These are phyloP conservation scores for Podarcis muralis DNA, from an alignment of 2,113 vertebrate genomes.

Conservation along the genomic window DNA sequence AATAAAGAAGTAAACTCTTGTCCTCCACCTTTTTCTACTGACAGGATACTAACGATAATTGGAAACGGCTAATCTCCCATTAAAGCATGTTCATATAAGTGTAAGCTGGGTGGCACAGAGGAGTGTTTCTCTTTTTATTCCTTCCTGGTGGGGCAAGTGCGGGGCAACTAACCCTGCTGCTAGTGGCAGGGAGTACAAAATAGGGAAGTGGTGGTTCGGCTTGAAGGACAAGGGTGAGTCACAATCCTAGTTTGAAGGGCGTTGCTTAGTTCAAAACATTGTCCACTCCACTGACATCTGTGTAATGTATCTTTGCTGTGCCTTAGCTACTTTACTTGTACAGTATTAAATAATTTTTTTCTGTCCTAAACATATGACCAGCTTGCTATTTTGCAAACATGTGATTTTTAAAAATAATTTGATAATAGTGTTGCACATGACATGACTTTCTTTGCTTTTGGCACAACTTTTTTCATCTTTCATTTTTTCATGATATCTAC, in stretches of 20 bases:
- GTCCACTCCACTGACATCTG: neutral
- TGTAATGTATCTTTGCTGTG: neutral
- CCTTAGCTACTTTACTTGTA: no score
- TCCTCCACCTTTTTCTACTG: neutral
- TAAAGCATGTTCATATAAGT: neutral
- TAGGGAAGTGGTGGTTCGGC: neutral
- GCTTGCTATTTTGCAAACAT: neutral
- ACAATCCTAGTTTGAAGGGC: neutral
- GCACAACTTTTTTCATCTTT: neutral
- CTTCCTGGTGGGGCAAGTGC: no score
- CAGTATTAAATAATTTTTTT: no score
- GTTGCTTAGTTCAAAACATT: neutral
- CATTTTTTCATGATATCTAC: neutral
- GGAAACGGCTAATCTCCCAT: neutral
- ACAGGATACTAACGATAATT: neutral
- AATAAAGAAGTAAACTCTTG: no score
- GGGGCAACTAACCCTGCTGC: no score
- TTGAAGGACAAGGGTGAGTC: neutral
- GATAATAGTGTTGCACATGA: neutral
- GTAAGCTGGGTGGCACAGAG: neutral
- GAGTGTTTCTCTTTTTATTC: neutral
- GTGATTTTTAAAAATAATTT: neutral
- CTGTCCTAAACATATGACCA: no score
- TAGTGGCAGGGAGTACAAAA: no score
- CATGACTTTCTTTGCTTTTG: neutral